Conservation (phyloP, 2,113 vertebrate species). For the Thamnaconus septentrionalis region DNA sequence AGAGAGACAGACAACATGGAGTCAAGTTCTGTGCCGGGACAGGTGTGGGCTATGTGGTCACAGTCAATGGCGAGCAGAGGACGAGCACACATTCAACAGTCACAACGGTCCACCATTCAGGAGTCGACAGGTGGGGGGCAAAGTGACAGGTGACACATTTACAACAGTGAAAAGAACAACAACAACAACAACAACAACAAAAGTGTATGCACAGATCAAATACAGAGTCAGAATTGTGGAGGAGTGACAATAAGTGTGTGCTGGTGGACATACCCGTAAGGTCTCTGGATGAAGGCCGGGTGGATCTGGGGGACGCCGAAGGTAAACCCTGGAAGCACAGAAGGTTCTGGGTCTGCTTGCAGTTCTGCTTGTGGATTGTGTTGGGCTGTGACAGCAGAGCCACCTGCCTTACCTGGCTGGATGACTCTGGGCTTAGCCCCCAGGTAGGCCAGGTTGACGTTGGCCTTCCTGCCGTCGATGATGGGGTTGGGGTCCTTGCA, state of each 20-base stretch:
- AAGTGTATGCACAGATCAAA: no score
- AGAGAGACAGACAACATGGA: slow-evolving; percentile 97
- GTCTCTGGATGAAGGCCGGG: slow-evolving; percentile 93
- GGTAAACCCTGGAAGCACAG: slow-evolving; percentile 86
- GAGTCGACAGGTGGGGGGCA: slow-evolving; percentile 29
- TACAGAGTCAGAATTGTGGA: background rate
- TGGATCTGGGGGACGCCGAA: slow-evolving; percentile 95
- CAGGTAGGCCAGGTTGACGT: slow-evolving; percentile 96
- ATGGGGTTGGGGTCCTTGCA: slow-evolving; percentile 98
- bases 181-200: background rate
- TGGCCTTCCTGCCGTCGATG: slow-evolving; percentile 97
- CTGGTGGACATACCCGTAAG: slow-evolving; percentile 87
- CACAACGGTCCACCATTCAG: slow-evolving; percentile 56
- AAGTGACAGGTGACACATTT: slow-evolving; percentile 34
- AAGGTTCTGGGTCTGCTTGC: slow-evolving; percentile 1
- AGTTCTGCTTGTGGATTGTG: background rate
- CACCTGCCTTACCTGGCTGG: slow-evolving; percentile 86
- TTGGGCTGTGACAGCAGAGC: background rate
- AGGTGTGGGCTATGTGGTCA: slow-evolving; percentile 66
- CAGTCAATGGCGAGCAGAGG: slow-evolving; percentile 50
- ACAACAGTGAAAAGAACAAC: slow-evolving; percentile 28
- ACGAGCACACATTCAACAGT: slow-evolving; percentile 55
- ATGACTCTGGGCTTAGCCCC: slow-evolving; percentile 95
- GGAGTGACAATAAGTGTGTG: slow-evolving; percentile 1
- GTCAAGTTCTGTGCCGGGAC: slow-evolving; percentile 78